Percentiles rank a stretch among this genome's conserved stretches.
Conservation (phyloP, 2,888 invertebrate species). For the Exephanes ischioxanthus region DNA sequence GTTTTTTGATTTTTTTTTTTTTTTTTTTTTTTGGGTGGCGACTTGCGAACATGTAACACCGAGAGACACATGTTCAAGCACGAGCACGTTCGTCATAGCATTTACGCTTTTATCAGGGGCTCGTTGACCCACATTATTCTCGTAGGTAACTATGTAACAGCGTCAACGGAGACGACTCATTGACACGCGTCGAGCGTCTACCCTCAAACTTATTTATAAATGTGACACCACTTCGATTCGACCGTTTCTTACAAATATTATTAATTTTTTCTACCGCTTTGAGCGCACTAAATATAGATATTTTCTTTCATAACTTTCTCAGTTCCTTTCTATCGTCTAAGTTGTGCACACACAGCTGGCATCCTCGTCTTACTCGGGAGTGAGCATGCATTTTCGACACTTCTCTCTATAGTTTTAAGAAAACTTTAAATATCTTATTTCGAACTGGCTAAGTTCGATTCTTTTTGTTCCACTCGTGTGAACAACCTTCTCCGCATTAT, state of each 20-base stretch:
- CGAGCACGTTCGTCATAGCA: slow-evolving; percentile 71
- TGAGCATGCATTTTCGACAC: too few relatives aligned
- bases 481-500: too few relatives aligned
- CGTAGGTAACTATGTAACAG: neutral
- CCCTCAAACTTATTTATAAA: neutral
- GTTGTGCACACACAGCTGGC: too few relatives aligned
- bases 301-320: too few relatives aligned
- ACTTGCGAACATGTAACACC: slow-evolving; percentile 1
- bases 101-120: slow-evolving; percentile 33
- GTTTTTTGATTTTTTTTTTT: neutral
- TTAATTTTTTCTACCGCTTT: neutral
- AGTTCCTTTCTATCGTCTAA: too few relatives aligned
- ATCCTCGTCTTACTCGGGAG: too few relatives aligned
- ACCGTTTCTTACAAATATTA: neutral
- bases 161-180: slow-evolving; percentile 15
- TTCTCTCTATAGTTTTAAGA: too few relatives aligned
- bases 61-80: slow-evolving; percentile 73
- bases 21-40: neutral
- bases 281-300: too few relatives aligned
- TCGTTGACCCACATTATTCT: slow-evolving; percentile 57
- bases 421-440: too few relatives aligned
- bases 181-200: slow-evolving; percentile 16
- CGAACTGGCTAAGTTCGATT: too few relatives aligned
- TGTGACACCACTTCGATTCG: neutral
- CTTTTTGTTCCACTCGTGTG: too few relatives aligned